Evolutionary conservation across 2,888 invertebrate genomes (phyloP), one percentile per base, ranked within the genome.

Genomic region (Patella caerulea): DNA sequence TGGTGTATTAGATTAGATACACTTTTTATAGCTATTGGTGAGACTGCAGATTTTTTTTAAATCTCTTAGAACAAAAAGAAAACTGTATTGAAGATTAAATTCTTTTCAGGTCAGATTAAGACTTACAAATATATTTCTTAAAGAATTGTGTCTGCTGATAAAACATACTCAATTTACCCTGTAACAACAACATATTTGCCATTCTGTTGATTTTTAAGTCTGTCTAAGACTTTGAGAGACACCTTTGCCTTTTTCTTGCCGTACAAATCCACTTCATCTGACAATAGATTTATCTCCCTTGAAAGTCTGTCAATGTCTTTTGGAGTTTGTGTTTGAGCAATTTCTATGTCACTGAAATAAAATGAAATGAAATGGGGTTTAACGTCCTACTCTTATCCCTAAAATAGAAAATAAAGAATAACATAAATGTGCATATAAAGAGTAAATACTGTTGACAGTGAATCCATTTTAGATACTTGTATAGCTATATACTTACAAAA

Each of bases 201-300:
- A 88, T 95, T 93, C 56, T 93, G 92, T 77, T 94, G 94, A 77
- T 94, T 91, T 73, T 93, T 91, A 73, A 98, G 92, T 34, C 99
- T 93, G 15, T 97, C 93, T 53, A 98, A 92, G 65, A 97, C 95
- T 1, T 94, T 94, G 17, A 99, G 93, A 0, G 96, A 94, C 17
- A 99, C 94, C 93, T 99, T 99, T 15, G 98, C 99, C 92, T 98
- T 99, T 86, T 95, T 97, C 87, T 94, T 95, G 11, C 99, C 99
- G 92, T 97, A 99, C 82, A 95, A 94, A 9, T 96, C 96, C 53
- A 98, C 94, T 92, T 99, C 99, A 79, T 93, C 94, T 0, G 95
- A 93, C 83, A 93, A 93, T 76, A 99, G 92, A 0, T 97, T 97
- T 81, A 98, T 95, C 93, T 98, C 98, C 72, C 94, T 91, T 0